Evolutionary conservation across 1,140 invertebrate genomes (phyloP).

Genomic region (Asbolus verrucosus): DNA sequence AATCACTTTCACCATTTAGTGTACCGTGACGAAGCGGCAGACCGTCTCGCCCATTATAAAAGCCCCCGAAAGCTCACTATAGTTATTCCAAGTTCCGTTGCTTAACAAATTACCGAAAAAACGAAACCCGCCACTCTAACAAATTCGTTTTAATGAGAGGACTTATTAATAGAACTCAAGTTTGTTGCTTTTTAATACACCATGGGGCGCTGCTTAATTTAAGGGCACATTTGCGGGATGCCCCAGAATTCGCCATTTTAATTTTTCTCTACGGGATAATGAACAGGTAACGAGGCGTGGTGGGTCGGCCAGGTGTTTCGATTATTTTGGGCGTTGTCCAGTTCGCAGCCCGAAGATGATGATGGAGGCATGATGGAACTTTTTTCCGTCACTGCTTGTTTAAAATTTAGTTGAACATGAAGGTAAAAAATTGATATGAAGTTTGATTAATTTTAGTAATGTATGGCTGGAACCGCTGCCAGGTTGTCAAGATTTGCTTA

Average conservation of each 20-base stretch:
- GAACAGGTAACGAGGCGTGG: conserved; percentile 20
- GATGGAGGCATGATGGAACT: not conserved
- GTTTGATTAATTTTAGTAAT: conserved; percentile 33
- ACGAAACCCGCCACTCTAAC: conserved; percentile 38
- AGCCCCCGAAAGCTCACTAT: conserved; percentile 22
- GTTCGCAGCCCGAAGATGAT: no score
- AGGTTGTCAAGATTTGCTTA: conserved; percentile 41
- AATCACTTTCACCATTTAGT: conserved; percentile 51
- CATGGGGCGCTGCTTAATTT: no score
- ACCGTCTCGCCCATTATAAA: conserved; percentile 41
- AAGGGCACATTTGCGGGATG: no score
- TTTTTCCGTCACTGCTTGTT: conserved; percentile 15
- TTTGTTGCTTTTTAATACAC: conserved; percentile 13
- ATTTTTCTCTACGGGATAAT: conserved; percentile 8
- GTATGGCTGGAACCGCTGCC: conserved; percentile 19
- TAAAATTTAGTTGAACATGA: not conserved
- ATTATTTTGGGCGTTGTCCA: not conserved
- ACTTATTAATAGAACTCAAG: conserved; percentile 40
- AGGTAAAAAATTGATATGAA: not conserved
- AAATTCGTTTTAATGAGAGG: conserved; percentile 41
- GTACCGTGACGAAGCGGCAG: conserved; percentile 44
- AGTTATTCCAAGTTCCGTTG: conserved; percentile 36
- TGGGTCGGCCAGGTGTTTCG: conserved; percentile 24
- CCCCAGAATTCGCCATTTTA: not conserved
- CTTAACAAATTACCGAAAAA: conserved; percentile 45